Conservation (phyloP, 2,888 invertebrate genomes). For the Aspidiotus destructor region DNA sequence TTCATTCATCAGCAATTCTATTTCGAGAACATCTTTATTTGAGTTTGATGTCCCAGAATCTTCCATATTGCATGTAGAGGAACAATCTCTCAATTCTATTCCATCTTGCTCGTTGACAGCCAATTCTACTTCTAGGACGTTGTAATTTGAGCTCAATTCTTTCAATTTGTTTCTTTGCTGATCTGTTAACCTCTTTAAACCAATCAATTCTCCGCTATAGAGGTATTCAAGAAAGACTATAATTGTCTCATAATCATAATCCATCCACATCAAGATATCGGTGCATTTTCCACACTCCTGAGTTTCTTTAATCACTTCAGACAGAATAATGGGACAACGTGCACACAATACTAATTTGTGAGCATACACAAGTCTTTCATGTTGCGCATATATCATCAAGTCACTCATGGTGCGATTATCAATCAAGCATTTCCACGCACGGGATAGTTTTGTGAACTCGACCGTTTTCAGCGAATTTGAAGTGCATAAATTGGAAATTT, state of each 20-base stretch:
- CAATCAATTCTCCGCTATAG: constrained; percentile 26
- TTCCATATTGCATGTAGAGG: no score
- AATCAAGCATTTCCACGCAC: constrained; percentile 42
- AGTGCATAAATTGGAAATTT: no score
- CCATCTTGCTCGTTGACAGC: no score
- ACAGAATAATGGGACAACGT: constrained; percentile 43
- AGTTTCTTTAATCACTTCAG: constrained; percentile 39
- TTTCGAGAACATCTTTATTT: no score
- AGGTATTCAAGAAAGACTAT: constrained; percentile 33
- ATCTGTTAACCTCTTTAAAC: constrained; percentile 28
- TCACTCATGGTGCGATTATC: constrained; percentile 44
- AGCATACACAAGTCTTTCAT: constrained; percentile 42
- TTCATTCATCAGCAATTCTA: no score
- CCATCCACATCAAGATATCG: constrained; percentile 36
- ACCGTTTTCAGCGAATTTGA: not conserved
- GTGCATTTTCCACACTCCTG: constrained; percentile 28
- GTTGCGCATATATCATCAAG: constrained; percentile 42
- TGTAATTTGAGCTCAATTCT: constrained; percentile 16
- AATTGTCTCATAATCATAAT: constrained; percentile 30
- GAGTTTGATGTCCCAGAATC: no score
- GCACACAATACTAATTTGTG: constrained; percentile 45
- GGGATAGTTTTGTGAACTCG: constrained; percentile 31
- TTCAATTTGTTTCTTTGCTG: constrained; percentile 37
- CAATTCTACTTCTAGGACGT: not conserved
- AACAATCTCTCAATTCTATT: no score